phyloP scores from a whole-genome alignment of 2,888 invertebrate genomes.

The Gastracanthus pulcherrimus region DNA sequence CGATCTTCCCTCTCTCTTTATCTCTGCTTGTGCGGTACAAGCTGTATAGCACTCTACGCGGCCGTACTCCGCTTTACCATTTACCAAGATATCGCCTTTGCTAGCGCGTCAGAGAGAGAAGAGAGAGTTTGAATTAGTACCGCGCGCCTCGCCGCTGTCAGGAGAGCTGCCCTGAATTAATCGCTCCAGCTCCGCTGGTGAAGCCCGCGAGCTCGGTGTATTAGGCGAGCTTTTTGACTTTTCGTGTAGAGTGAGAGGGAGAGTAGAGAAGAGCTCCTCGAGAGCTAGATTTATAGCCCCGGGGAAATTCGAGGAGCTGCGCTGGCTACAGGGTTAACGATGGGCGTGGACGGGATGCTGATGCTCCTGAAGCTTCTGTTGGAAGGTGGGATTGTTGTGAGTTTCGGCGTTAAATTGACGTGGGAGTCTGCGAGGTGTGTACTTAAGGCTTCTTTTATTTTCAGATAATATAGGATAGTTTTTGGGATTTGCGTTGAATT shows the following conservation, averaged over 20 bases:
- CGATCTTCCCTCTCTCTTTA: neutral
- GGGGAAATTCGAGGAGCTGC: constrained; percentile 26
- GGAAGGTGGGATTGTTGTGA: too few species aligned
- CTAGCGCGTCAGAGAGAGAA: too few species aligned
- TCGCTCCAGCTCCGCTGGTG: too few species aligned
- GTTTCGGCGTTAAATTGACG: neutral
- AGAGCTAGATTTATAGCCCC: constrained; percentile 26
- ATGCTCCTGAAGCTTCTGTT: too few species aligned
- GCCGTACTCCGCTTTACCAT: constrained; percentile 15
- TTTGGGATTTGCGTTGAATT: too few species aligned
- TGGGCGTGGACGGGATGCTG: too few species aligned
- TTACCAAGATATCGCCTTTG: neutral
- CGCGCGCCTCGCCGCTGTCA: neutral
- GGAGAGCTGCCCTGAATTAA: constrained; percentile 16
- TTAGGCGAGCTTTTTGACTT: neutral
- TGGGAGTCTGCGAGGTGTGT: too few species aligned
- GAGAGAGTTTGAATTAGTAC: constrained; percentile 8
- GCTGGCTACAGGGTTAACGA: constrained; percentile 3
- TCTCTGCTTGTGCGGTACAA: neutral
- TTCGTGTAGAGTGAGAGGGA: neutral
- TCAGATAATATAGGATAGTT: too few species aligned
- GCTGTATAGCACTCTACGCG: neutral
- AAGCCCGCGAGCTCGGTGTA: too few species aligned
- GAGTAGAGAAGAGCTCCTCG: neutral
- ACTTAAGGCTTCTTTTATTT: too few species aligned